Evolutionary conservation across 2,888 invertebrate species (phyloP), one percentile per base, ranked within the genome.

Genomic region (Fabriciana adippe): DNA sequence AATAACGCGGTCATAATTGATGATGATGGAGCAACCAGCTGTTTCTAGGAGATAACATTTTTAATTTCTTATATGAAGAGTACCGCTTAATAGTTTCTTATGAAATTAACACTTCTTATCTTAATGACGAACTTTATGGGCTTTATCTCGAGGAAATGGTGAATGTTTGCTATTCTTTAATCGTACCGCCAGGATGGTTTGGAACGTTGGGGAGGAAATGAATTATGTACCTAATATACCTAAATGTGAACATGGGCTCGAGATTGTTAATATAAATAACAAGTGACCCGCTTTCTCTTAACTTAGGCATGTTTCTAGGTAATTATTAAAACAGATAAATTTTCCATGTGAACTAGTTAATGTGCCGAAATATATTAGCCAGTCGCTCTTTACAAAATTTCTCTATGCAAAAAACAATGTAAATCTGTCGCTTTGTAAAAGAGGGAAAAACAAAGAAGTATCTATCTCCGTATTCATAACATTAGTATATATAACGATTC

Each of bases 21-120:
- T 72, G 70, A 73, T 68, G 69, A 73, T 67, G 51, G 67, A 73
- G 71, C 66, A 56, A 67, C 55, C 48, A 59, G 61, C 71, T 69
- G 66, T 71, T 66, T 67, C 67, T 18, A 59, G 64, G 72, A 76
- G 76, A 77, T 73, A 78, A 79, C 79, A 80, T 78, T 81, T 79
- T 76, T 73, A 79, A 75, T 75, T 78, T 75, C 75, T 73, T 65
- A 72, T 82, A 81, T 81, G 81, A 83, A 70, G 84, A 77, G 73
- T 77, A 76, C 83, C 82, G 83, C 80, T 70, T 77, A 82, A 81
- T 67, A 70, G 81, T 85, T 83, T 86, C 81, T 78, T 81, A 81
- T 76, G 84, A 87, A 88, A 88, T 88, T 86, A 88, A 85, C 83
- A 78, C 81, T 70, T 75, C 78, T 87, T 88, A 88, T 89, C 88